These are phyloP conservation scores for Centroberyx gerrardi DNA, from an alignment of 2,797 vertebrate species.

Conservation along the genomic window DNA sequence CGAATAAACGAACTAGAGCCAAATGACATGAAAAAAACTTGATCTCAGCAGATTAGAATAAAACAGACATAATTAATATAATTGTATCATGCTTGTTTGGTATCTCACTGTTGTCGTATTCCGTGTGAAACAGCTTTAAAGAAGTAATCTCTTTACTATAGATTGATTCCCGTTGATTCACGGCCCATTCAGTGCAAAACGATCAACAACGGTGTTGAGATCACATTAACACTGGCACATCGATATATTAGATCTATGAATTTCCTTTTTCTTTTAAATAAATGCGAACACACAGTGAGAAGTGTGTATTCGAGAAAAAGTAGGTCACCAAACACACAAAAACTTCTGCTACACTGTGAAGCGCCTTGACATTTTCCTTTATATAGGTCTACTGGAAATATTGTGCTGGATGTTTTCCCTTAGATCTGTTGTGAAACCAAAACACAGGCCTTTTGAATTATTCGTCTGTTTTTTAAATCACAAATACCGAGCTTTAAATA, in stretches of 20 bases:
- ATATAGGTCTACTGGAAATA: slow-evolving; percentile 11
- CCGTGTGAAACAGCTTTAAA: neutral
- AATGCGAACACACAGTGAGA: neutral
- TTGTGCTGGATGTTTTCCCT: slow-evolving; percentile 7
- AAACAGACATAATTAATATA: too few species aligned
- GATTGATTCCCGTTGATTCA: too few species aligned
- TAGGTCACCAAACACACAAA: slow-evolving; percentile 53
- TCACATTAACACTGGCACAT: neutral
- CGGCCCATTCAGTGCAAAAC: too few species aligned
- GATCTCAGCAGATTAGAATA: neutral
- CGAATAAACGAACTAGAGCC: neutral
- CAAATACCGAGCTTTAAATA: neutral
- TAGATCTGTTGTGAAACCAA: neutral
- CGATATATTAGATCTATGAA: slow-evolving; percentile 12
- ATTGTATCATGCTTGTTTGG: neutral
- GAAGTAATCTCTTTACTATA: neutral
- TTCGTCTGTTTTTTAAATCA: neutral
- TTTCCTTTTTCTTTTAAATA: neutral
- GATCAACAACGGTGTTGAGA: neutral
- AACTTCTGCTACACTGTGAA: slow-evolving; percentile 25
- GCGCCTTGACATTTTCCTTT: slow-evolving; percentile 45
- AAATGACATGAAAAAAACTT: neutral
- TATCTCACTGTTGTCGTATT: neutral
- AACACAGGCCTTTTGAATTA: neutral
- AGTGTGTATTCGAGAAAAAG: slow-evolving; percentile 35